phyloP scores from a whole-genome alignment of 2,888 invertebrate genomes.

The Scaptodrosophila latifasciaeformis region DNA sequence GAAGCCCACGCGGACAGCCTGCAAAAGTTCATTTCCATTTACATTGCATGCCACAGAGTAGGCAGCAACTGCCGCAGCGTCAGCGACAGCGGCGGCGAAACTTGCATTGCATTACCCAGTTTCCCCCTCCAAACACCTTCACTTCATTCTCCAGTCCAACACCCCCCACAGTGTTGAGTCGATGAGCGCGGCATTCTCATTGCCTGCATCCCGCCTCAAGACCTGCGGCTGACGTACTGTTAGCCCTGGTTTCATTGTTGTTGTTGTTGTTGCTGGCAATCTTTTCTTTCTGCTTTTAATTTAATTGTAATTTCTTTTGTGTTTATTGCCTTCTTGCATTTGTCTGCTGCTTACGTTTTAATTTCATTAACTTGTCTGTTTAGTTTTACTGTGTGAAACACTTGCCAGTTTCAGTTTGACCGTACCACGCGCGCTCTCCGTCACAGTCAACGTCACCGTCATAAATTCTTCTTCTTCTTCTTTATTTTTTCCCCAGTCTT shows the following conservation, averaged over 20 bases:
- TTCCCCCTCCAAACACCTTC: neutral
- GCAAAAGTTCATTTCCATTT: conserved; percentile 62
- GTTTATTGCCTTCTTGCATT: conserved; percentile 54
- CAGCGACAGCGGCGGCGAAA: too few species aligned
- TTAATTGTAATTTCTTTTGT: conserved; percentile 68
- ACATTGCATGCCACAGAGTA: conserved; percentile 54
- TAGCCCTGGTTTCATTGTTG: too few species aligned
- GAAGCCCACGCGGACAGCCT: conserved; percentile 45
- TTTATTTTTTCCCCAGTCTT: neutral
- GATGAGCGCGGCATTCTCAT: too few species aligned
- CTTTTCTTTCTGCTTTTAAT: conserved; percentile 55
- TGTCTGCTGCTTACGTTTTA: conserved; percentile 64
- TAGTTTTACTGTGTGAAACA: conserved; percentile 64
- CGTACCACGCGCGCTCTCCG: too few species aligned
- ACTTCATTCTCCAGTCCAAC: neutral
- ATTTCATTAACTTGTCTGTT: conserved; percentile 55
- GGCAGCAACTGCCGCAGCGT: conserved; percentile 10
- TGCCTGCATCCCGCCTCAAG: too few species aligned
- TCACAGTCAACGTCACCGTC: too few species aligned
- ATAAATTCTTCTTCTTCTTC: neutral
- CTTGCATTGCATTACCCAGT: conserved; percentile 8
- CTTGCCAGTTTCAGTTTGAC: conserved; percentile 29
- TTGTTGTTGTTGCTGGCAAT: too few species aligned
- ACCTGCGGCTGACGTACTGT: too few species aligned
- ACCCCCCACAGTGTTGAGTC: neutral